Conservation (phyloP, 1,140 invertebrate genomes). For the Cotesia glomerata region DNA sequence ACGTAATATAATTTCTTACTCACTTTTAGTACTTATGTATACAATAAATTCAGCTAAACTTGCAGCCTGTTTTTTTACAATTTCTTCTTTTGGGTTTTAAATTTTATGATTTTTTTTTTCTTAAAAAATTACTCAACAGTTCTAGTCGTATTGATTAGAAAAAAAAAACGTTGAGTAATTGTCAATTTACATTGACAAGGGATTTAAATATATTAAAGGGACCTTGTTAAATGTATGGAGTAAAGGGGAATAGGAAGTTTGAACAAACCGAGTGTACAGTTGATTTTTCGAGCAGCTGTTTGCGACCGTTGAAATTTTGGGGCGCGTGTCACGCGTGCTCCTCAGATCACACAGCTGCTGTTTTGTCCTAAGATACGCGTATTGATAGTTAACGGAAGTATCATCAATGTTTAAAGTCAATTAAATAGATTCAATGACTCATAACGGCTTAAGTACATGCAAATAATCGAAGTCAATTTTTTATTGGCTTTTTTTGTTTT, state of each 20-base stretch:
- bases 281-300: slow-evolving; percentile 56
- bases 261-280: slow-evolving; percentile 33
- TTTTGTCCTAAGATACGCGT: not conserved
- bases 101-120: too few relatives aligned
- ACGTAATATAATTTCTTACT: slow-evolving; percentile 31
- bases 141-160: too few relatives aligned
- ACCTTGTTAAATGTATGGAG: not conserved
- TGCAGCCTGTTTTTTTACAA: not conserved
- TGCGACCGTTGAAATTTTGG: slow-evolving; percentile 54
- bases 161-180: too few relatives aligned
- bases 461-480: not conserved
- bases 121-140: too few relatives aligned
- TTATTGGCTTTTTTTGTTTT: not conserved
- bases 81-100: too few relatives aligned
- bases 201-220: not conserved
- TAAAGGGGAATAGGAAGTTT: slow-evolving; percentile 37
- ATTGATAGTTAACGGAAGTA: not conserved
- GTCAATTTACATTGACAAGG: not conserved
- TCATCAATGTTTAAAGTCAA: not conserved
- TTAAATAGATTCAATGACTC: not conserved
- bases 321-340: slow-evolving; percentile 49
- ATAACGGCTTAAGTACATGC: not conserved
- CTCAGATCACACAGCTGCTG: slow-evolving; percentile 27
- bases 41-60: slow-evolving; percentile 27
- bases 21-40: slow-evolving; percentile 16